Evolutionary conservation across 37 sponge, comb jelly and placozoan species (phyloP), one percentile per base, ranked within the genome.

Genomic region (Theonella swinhoei): DNA sequence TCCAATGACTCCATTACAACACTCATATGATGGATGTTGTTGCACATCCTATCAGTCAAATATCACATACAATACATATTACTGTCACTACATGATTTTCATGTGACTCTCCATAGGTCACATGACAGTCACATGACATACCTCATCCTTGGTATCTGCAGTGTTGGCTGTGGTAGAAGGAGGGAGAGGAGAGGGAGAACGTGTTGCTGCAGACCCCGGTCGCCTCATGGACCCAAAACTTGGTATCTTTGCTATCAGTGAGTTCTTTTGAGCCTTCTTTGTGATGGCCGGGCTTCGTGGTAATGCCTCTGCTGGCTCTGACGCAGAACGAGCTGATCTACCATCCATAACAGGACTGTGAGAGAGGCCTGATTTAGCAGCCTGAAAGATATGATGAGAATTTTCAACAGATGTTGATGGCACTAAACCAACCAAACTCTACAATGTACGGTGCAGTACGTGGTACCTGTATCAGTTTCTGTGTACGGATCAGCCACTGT

Each of bases 401-500:
- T n/a, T n/a, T n/a, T n/a, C n/a, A n/a, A n/a, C n/a, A n/a, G n/a
- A n/a, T n/a, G n/a, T n/a, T n/a, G n/a, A n/a, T n/a, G n/a, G n/a
- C n/a, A n/a, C n/a, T n/a, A n/a, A n/a, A n/a, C n/a, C n/a, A n/a
- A n/a, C n/a, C n/a, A n/a, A n/a, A n/a, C n/a, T n/a, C n/a, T n/a
- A n/a, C n/a, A n/a, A n/a, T n/a, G n/a, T n/a, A n/a, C n/a, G n/a
- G n/a, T 47, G 14, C 54, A 47, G 54, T 47, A 47, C 54, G 14
- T 14, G 54, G 11, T 47, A 47, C 54, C 25, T 37, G 66, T 32
- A 83, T 83, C 47, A 83, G 68, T 4, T 64, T n/a, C 35, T 62
- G 5, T 1, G 84, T 38, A 20, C 30, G 42, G 35, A 34, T 31
- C 30, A 83, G 68, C 84, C 84, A 83, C n/a, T 1, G 28, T 63